Base-by-base conservation (phyloP, 2,888 invertebrate species). In the Cloeon dipterum region DNA sequence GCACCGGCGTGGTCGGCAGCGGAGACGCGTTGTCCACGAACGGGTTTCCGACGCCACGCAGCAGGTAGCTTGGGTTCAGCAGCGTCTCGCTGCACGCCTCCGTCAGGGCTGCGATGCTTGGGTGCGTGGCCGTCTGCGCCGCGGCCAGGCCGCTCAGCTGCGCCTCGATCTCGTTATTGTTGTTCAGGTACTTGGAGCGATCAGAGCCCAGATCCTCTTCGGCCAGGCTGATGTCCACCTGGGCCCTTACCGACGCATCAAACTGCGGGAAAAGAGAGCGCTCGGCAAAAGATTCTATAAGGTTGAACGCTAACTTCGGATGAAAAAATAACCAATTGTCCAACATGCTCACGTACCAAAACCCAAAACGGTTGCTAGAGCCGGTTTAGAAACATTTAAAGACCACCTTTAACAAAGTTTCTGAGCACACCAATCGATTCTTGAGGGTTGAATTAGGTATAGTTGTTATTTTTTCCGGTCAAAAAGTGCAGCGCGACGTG, bases 221-320 rank as follows among this genome's bases (percentile, higher is more conserved):
- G 8, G 32, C 25, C 18, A 32, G 25, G 18, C 76, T 68, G 38
- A 82, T 81, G 40, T 74, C 63, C 10, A 82, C 76, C 57, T 79
- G 78, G n/a, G 79, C 78, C 41, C 83, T 62, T 34, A 83, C 81
- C 49, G 78, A 76, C 11, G 79, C 75, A 51, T 85, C 83, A 52
- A 85, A 85, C 55, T n/a, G n/a, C n/a, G n/a, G n/a, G n/a, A n/a
- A n/a, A n/a, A n/a, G n/a, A n/a, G n/a, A n/a, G n/a, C n/a, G n/a
- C n/a, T n/a, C n/a, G n/a, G n/a, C n/a, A n/a, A n/a, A n/a, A n/a
- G n/a, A n/a, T n/a, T n/a, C n/a, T n/a, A n/a, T n/a, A n/a, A n/a
- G n/a, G n/a, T n/a, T n/a, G n/a, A n/a, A n/a, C n/a, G n/a, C n/a
- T n/a, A n/a, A n/a, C n/a, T n/a, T n/a, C n/a, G n/a, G n/a, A n/a